phyloP scores from a whole-genome alignment of 2,888 invertebrate species.

The Alentia gelatinosa region DNA sequence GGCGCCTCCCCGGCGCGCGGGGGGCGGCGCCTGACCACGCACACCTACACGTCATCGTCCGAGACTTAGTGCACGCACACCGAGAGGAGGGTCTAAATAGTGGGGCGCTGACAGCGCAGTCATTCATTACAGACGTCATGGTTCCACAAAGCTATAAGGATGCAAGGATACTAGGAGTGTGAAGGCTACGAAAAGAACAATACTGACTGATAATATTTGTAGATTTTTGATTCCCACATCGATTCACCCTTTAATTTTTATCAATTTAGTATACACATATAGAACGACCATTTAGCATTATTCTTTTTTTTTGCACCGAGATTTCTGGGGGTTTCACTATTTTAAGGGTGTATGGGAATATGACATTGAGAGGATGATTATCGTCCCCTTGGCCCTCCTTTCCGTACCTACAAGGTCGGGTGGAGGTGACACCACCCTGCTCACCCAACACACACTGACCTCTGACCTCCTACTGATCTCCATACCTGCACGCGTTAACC shows the following conservation, averaged over 20 bases:
- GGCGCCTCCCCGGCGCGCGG: too few species aligned
- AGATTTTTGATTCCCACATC: too few species aligned
- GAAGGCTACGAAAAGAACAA: constrained; percentile 42
- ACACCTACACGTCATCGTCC: too few species aligned
- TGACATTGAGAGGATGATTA: background rate
- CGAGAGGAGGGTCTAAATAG: background rate
- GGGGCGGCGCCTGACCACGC: too few species aligned
- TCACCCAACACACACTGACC: constrained; percentile 14
- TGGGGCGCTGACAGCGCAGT: background rate
- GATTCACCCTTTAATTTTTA: too few species aligned
- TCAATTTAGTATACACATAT: too few species aligned
- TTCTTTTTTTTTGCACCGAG: too few species aligned
- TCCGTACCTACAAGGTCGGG: background rate
- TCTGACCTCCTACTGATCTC: background rate
- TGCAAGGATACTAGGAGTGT: constrained; percentile 36
- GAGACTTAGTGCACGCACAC: too few species aligned
- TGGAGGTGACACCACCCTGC: constrained; percentile 6
- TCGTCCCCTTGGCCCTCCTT: background rate
- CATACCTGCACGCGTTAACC: background rate
- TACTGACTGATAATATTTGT: background rate
- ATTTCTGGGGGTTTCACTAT: too few species aligned
- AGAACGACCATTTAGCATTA: too few species aligned
- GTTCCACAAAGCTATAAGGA: constrained; percentile 39
- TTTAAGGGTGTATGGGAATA: too few species aligned
- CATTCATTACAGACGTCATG: constrained; percentile 34